Evolutionary conservation across 2,113 vertebrate species (phyloP).

Genomic region (human): DNA sequence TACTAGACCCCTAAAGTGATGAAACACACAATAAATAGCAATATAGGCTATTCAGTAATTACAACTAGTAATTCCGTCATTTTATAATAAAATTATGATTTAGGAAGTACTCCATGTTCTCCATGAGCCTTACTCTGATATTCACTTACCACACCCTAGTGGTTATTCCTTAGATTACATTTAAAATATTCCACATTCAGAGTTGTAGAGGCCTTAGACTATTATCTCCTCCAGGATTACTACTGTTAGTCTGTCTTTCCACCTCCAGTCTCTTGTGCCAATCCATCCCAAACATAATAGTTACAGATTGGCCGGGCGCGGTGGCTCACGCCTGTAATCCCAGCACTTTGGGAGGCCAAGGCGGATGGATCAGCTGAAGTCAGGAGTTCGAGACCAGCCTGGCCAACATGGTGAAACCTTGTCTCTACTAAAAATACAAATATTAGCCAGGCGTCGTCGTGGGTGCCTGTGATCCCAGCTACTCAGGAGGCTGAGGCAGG

Average conservation of each 20-base stretch:
- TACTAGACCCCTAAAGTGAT: background rate
- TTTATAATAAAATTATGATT: background rate
- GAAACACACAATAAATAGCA: background rate
- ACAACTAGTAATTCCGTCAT: background rate
- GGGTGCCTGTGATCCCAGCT: no score
- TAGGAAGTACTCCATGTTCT: background rate
- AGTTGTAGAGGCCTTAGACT: background rate
- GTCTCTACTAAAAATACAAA: no score
- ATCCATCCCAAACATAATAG: background rate
- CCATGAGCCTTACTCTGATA: background rate
- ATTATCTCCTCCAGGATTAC: background rate
- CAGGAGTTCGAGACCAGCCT: no score
- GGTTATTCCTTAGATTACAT: background rate
- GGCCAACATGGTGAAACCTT: no score
- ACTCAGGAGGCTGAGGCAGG: no score
- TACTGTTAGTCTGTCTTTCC: background rate
- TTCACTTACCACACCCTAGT: background rate
- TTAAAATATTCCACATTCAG: background rate
- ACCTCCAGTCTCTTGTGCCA: background rate
- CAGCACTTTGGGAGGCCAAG: no score
- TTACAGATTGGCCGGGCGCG: no score
- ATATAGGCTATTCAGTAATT: background rate
- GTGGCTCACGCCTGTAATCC: no score
- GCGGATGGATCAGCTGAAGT: no score
- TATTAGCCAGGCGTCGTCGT: no score